phyloP scores from a whole-genome alignment of 2,888 invertebrate species.

The Cephus rjabovi region DNA sequence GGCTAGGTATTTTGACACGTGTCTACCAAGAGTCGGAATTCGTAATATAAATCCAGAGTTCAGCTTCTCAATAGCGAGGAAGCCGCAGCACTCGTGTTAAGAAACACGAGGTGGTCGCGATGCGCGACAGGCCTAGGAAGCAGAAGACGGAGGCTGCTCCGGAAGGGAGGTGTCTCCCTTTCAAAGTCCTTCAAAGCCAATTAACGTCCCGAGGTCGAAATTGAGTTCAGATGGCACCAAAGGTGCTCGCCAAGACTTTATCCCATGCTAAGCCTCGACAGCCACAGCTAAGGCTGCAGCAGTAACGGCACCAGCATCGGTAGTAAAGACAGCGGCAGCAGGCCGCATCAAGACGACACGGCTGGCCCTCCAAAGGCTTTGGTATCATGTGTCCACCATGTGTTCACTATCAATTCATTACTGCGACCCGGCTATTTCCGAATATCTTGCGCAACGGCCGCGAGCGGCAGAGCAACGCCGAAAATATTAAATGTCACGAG shows the following conservation, averaged over 20 bases:
- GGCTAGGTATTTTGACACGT: not conserved
- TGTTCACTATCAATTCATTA: slow-evolving; percentile 62
- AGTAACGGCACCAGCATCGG: slow-evolving; percentile 21
- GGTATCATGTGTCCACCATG: slow-evolving; percentile 50
- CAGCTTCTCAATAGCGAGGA: not conserved
- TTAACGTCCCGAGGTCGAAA: slow-evolving; percentile 2
- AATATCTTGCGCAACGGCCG: slow-evolving; percentile 53
- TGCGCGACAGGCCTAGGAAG: not conserved
- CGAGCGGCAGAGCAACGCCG: not conserved
- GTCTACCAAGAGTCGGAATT: not conserved
- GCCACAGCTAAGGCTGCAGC: slow-evolving; percentile 52
- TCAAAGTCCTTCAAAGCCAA: not conserved
- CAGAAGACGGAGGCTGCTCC: not conserved
- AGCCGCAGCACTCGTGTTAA: not conserved
- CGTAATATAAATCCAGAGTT: not conserved
- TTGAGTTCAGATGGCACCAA: slow-evolving; percentile 40
- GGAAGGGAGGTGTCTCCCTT: not conserved
- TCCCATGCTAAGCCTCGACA: slow-evolving; percentile 45
- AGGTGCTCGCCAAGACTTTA: slow-evolving; percentile 47
- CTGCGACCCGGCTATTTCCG: slow-evolving; percentile 54
- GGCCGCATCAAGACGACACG: slow-evolving; percentile 18
- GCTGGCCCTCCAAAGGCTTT: slow-evolving; percentile 10
- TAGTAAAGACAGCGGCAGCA: slow-evolving; percentile 21
- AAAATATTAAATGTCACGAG: slow-evolving; percentile 33
- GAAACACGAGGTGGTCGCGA: not conserved